Percentiles rank a stretch among this genome's conserved stretches.
These are phyloP conservation scores for Holothuria leucospilota DNA, from an alignment of 53 echinoderm and acorn worm species.

Conservation along the genomic window DNA sequence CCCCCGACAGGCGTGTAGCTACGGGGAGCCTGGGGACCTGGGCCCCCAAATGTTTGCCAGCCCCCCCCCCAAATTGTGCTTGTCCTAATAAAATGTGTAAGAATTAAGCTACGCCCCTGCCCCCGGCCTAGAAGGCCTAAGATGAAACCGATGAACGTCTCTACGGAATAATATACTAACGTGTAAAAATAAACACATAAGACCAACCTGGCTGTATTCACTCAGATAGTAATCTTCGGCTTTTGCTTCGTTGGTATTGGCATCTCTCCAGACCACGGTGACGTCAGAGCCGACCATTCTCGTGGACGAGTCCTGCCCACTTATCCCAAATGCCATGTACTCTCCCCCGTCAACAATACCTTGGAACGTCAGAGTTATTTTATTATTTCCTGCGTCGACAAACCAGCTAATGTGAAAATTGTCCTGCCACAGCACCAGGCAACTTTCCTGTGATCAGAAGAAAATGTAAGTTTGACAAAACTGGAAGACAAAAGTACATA, in stretches of 20 bases:
- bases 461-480: no score
- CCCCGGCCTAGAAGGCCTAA: no score
- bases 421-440: constrained; percentile 69
- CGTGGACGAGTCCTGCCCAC: constrained; percentile 70
- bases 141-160: no score
- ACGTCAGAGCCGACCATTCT: constrained; percentile 87
- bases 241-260: constrained; percentile 3
- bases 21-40: no score
- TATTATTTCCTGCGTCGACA: not conserved
- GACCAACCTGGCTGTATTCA: constrained; percentile 62
- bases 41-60: no score
- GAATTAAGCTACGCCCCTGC: no score
- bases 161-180: no score
- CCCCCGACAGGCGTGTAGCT: no score
- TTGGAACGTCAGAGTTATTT: constrained; percentile 61
- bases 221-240: constrained; percentile 78
- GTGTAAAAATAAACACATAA: no score
- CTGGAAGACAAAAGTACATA: no score
- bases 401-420: constrained; percentile 81
- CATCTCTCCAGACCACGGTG: constrained; percentile 76
- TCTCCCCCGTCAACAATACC: constrained; percentile 55
- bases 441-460: constrained; percentile 47
- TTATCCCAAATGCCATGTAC: constrained; percentile 83
- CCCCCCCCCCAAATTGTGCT: no score
- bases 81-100: no score